Evolutionary conservation across 2,113 vertebrate species (phyloP).

Genomic region (Gorsachius goisagi): DNA sequence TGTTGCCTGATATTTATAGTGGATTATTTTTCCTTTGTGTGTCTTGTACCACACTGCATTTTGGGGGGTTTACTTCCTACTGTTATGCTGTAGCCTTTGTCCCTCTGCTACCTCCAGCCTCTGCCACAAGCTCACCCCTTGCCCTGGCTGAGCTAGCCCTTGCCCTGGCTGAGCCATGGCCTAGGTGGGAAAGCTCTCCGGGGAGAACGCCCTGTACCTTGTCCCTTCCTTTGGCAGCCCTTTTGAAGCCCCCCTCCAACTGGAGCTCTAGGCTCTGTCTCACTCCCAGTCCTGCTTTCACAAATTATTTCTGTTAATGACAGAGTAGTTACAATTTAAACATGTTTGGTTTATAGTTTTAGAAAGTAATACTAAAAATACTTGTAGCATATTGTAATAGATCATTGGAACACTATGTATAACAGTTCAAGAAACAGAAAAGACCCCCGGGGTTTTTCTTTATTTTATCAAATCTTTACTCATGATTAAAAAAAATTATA

Average conservation of each 20-base stretch:
- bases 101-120: neutral
- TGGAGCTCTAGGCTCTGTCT: neutral
- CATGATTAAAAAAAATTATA: neutral
- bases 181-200: fast-evolving
- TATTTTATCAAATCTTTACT: neutral
- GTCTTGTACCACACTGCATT: fast-evolving
- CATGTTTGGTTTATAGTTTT: neutral
- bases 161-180: neutral
- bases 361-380: neutral
- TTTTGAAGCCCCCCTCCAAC: neutral
- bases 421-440: neutral
- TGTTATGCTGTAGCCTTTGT: neutral
- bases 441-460: neutral
- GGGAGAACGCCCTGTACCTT: neutral
- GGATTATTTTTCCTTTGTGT: neutral
- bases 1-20: neutral
- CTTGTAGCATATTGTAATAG: neutral
- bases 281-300: neutral
- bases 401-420: neutral
- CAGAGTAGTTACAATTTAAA: too few species aligned
- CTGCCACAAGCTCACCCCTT: neutral
- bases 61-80: neutral
- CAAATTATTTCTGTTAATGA: neutral
- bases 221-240: neutral
- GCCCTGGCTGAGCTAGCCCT: neutral